Base-by-base conservation (phyloP, 2,797 vertebrate species). In the Philypnodon macrostomus region DNA sequence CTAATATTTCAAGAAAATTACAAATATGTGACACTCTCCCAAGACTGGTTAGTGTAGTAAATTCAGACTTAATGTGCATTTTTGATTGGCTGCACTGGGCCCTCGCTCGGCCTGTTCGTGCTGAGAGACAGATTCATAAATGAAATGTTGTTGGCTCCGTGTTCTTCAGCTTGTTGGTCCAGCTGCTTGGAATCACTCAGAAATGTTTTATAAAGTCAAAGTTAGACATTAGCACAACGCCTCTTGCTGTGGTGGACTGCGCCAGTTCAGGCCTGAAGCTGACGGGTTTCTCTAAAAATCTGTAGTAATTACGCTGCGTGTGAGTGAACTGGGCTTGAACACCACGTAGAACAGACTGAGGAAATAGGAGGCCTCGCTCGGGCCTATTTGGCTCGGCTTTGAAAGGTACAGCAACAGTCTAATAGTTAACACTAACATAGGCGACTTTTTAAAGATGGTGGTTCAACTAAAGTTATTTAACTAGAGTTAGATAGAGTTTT, bases 51-150 rank as follows among this genome's bases (percentile, higher is more conserved):
- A 10, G 39, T 32, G 73, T 77, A 85, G 81, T 82, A 85, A 67
- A 79, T 67, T 79, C 64, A 61, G 46, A 75, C 63, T 55, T 74
- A 64, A 66, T 78, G 83, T 69, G 74, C 65, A 51, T 61, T 85
- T 84, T 73, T 88, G 83, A 88, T 89, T 86, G 80, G 84, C 75
- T 87, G 77, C 84, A 85, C 75, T 70, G 79, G 70, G 80, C 83
- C 72, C 73, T 79, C 71, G 71, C 80, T 65, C 60, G 6, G 52
- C 53, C 63, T 59, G 47, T 73, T 67, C 57, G 47, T 78, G 65
- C 75, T 65, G 61, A 63, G 70, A 79, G 78, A 80, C 67, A 66
- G 81, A 86, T 84, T 86, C 73, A 85, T 87, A 88, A 86, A 82
- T 69, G 74, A 87, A 83, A 80, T 13, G 41, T 60, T 80, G 83